phyloP scores from a whole-genome alignment of 2,888 invertebrate genomes.

The Heliothis peltigera region DNA sequence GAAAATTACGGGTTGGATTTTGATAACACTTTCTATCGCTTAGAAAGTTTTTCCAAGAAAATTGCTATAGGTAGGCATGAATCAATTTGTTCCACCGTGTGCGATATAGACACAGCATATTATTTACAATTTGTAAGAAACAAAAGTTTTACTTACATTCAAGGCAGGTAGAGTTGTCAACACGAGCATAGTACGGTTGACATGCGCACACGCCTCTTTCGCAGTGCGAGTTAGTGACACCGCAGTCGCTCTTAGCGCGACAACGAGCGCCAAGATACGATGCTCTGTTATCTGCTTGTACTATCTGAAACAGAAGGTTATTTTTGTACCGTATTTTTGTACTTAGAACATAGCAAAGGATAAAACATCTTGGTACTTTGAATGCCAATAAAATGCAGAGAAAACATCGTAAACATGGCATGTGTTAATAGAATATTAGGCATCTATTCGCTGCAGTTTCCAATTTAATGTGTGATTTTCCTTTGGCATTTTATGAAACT shows the following conservation, averaged over 20 bases:
- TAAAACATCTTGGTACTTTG: not conserved
- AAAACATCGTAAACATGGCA: too few species aligned
- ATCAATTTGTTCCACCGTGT: not conserved
- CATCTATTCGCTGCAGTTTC: too few species aligned
- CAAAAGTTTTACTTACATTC: slow-evolving; percentile 92
- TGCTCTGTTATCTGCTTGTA: slow-evolving; percentile 68
- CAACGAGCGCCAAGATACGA: slow-evolving; percentile 91
- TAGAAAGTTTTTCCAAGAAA: slow-evolving; percentile 34
- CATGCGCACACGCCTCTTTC: slow-evolving; percentile 94
- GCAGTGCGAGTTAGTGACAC: slow-evolving; percentile 91
- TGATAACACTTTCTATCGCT: slow-evolving; percentile 28
- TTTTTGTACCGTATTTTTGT: slow-evolving; percentile 5
- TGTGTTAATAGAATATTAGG: too few species aligned
- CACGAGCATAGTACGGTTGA: slow-evolving; percentile 94
- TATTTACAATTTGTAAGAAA: slow-evolving; percentile 14
- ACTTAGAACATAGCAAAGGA: not conserved
- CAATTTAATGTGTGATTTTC: not conserved
- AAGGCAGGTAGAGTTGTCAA: slow-evolving; percentile 94
- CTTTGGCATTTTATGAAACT: not conserved
- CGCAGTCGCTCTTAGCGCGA: slow-evolving; percentile 91
- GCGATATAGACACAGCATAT: not conserved
- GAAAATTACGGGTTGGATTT: slow-evolving; percentile 15
- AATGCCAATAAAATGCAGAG: not conserved
- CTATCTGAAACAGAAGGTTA: slow-evolving; percentile 71
- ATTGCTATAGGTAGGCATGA: slow-evolving; percentile 7